Base-by-base conservation (phyloP, 2,888 invertebrate species). In the Acleris literana region DNA sequence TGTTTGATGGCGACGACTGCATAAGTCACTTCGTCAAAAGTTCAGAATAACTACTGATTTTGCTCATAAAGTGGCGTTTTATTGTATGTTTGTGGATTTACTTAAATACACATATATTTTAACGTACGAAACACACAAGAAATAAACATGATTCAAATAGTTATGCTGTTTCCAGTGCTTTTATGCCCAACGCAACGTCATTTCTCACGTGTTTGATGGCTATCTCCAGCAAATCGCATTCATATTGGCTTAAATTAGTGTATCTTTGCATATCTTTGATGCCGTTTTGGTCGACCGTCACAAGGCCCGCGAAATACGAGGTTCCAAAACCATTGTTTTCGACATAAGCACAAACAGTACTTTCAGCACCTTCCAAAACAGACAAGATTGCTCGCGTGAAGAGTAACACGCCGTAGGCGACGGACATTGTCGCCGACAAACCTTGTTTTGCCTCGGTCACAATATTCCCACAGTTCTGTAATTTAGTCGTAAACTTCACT, bases 391-490 rank as follows among this genome's bases (percentile, higher is more conserved):
- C 92, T 70, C 91, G 86, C 16, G 93, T 92, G 77, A 96, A 95
- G 56, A 93, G 77, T 5, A 94, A 90, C 16, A 93, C 94, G 60
- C 95, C 94, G 74, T 90, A 94, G 0, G 96, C 95, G 85, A 94
- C 93, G 0, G 95, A 95, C 54, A 96, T 92, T 87, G 94, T 71
- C 85, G 95, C 81, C 84, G 83, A 73, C 71, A 74, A 93, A 54
- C 95, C 95, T 65, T 92, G 94, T 80, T 95, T 95, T 1, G 95
- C 95, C 72, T 93, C 93, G 1, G 94, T 93, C 29, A 95, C 93
- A 69, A 93, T 93, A 5, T 94, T 94, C 39, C 94, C 94, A 64
- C 94, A 94, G 72, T 94, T 93, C 76, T 95, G 94, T n/a, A 88
- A 68, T 49, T 75, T 80, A 0, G 75, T 68, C 1, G 86, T 86